Base-by-base conservation (phyloP, 2,888 invertebrate genomes). In the Caenorhabditis angaria region DNA sequence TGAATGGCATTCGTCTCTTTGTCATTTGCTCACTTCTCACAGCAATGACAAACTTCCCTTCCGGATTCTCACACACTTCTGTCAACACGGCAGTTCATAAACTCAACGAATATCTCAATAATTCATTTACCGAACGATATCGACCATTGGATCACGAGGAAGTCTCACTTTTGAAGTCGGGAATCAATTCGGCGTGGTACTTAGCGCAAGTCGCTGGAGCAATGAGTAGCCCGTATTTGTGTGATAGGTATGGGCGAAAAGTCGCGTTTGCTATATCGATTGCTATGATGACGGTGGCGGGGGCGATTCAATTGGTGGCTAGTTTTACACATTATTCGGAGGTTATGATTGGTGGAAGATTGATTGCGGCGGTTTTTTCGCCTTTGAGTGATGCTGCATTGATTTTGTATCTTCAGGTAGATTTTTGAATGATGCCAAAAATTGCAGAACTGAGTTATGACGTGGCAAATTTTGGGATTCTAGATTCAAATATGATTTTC, bases 301-400 rank as follows among this genome's bases (percentile, higher is more conserved):
- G 82, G 55, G 80, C 73, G 12, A 61, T 85, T 50, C 85, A 85
- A 58, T 78, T 77, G 68, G 41, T 77, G n/a, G 78, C 85, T 27
- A 80, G 83, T 24, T 70, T 82, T 32, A 80, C 80, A n/a, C 77
- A 80, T n/a, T 85, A 83, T 47, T 83, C 83, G 8, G 85, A 85
- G 61, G 65, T 80, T 56, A 61, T 85, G 47, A 76, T 85, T 51
- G 35, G 72, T 25, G 85, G 85, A 20, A 70, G 85, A 27, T 59
- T 85, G 5, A 65, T 85, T 47, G 82, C 84, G 10, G 82, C 85
- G 29, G 75, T 82, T 51, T 85, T 85, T 70, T 85, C 85, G 12
- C 85, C 85, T 5, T 76, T 85, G 61, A 81, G 81, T 56, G 85
- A 85, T 68, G 84, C 85, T 3, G 85, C 82, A 0, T 67, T 83